phyloP scores from a whole-genome alignment of 2,113 vertebrate species.

The Otocyon megalotis region DNA sequence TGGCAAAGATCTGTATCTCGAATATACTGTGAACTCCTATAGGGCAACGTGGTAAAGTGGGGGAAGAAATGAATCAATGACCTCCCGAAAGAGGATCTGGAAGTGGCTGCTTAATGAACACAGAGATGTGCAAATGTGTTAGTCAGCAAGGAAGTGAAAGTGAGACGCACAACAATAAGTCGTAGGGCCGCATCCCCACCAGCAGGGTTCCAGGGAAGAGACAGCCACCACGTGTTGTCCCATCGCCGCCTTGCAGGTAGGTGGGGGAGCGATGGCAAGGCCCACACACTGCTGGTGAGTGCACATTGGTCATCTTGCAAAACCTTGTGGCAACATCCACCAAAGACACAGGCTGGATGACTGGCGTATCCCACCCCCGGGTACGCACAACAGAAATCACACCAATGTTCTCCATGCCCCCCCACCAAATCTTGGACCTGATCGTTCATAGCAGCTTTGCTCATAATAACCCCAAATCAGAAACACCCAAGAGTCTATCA shows the following conservation, averaged over 20 bases:
- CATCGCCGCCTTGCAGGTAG: too few relatives aligned
- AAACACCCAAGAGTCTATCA: not conserved
- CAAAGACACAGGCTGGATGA: fast-evolving
- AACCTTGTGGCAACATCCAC: not conserved
- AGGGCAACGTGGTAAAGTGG: too few relatives aligned
- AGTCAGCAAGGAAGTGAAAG: not conserved
- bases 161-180: fast-evolving
- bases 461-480: not conserved
- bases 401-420: too few relatives aligned
- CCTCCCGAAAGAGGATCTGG: not conserved
- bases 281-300: too few relatives aligned
- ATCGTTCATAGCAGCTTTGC: not conserved
- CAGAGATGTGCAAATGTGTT: not conserved
- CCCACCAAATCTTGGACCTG: not conserved
- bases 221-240: not conserved
- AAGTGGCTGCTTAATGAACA: not conserved
- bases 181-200: fast-evolving
- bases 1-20: not conserved
- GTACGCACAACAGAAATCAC: fast-evolving
- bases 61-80: not conserved
- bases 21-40: not conserved
- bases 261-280: too few relatives aligned
- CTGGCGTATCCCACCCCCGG: too few relatives aligned
- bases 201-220: too few relatives aligned
- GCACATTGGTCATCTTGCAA: fast-evolving